Evolutionary conservation across 2,888 invertebrate genomes (phyloP), one percentile per base, ranked within the genome.

Genomic region (Dione juno): DNA sequence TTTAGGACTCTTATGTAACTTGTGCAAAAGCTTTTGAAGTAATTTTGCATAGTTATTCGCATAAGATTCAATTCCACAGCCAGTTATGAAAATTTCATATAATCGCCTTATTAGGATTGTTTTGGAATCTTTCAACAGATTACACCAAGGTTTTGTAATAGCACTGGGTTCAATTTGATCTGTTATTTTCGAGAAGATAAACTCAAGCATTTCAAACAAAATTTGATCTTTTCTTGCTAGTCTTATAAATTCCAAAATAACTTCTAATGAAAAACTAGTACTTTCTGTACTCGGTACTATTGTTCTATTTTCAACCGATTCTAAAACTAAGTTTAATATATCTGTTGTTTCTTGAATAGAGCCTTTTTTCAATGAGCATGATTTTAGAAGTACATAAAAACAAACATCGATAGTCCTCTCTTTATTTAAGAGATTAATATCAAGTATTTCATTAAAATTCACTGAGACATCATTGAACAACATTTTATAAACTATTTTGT

Each of bases 201-300:
- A 90, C 50, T 94, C 88, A 78, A 94, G 93, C 0, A 94, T 87
- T 82, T 94, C 92, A 75, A 95, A 88, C 0, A 95, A 88, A 74
- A 95, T 93, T 74, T 88, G 88, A 58, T 94, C 87, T 48, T 86
- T 83, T 53, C 82, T 88, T 3, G 93, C 88, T 14, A 81, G 75
- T 73, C 81, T 84, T 41, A 92, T 81, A 68, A 87, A 85, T 75
- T 89, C 88, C 1, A 81, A 76, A 74, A 93, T 82, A 6, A 86
- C 82, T 43, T 81, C 77, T 19, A 81, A 79, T 1, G 87, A 86
- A 71, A 93, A 89, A 1, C 71, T 64, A 63, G 83, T 77, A 1
- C 77, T 80, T 28, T 85, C 83, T 59, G 87, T 77, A 67, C 84
- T 82, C 21, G 84, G 80, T 11, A 88, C 80, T 53, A 93, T 88